Base-by-base conservation (phyloP, 2,113 vertebrate species). In the Larimichthys polyactis region DNA sequence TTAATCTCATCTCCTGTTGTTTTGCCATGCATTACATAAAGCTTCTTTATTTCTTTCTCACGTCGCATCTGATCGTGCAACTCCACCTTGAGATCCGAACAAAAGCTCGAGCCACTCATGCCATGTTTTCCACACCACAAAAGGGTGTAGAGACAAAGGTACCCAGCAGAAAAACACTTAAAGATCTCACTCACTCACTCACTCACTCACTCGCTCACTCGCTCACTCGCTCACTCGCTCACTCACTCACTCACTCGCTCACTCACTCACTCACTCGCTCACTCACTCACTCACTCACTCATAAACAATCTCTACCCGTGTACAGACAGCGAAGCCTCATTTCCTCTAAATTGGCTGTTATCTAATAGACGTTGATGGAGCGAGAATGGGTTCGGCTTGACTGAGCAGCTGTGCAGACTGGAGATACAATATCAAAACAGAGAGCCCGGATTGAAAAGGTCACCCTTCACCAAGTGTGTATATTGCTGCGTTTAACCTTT, bases 271-370 rank as follows among this genome's bases (percentile, higher is more conserved):
- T 74, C 51, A 54, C 5, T 81, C 22, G 12, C 29, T 29, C 29
- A 29, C 29, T 29, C 29, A 29, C 29, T 29, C 29, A 29, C 5
- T 81, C n/a, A 15, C 10, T 73, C 29, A 29, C 44, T 71, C 19
- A 69, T n/a, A 70, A 77, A 55, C 44, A 82, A 22, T 63, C 24
- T 69, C 60, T 63, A 4, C 54, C 51, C 8, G 20, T 11, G 44
- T 32, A 57, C 74, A 69, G 36, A 32, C 44, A 40, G 59, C 1
- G 4, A 27, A 19, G 67, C 62, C 62, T 78, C 70, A 86, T 88
- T 81, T 83, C 48, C 62, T 82, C 46, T 24, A 14, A 69, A 75
- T 44, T 22, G 74, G 71, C 65, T 59, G 55, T 75, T 81, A 73
- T 75, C 55, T 71, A 86, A 79, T 58, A 71, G 75, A 71, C 3